Evolutionary conservation across 2,113 vertebrate species (phyloP), one percentile per base, ranked within the genome.

Genomic region (Petroica traversi): DNA sequence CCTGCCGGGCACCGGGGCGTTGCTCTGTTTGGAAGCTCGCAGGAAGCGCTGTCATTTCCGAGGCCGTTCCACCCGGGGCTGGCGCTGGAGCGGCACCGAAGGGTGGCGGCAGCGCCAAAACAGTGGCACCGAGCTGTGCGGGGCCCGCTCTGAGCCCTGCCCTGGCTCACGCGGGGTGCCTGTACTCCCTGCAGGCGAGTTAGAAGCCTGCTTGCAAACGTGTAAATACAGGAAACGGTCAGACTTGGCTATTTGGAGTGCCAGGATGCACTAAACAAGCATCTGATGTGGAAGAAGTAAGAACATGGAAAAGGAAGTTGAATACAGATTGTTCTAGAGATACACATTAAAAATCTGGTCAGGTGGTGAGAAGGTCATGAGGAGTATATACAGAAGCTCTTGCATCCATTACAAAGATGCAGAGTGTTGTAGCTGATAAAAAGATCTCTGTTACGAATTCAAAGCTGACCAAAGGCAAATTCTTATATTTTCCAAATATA

Each of bases 71-170:
- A 10, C 4, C 45, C 14, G 55, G 25, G 14, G 6, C 17, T 17
- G 12, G 81, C 57, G 2, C 24, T 3, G 58, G 10, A 41, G 5
- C 7, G 4, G 38, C 38, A 1, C 2, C 22, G 2, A 16, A 7
- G 49, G 19, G 36, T 1, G n/a, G 4, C 33, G 11, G 7, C 4
- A 31, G 45, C 2, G 20, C 45, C n/a, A 0, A 1, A 34, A 5
- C 9, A 7, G 34, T 2, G 26, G 1, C 4, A 1, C 6, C 5
- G 36, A 6, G 1, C 19, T 24, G 1, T 5, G 0, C 4, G 0
- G 1, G 26, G 31, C 1, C 48, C 10, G 17, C 29, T 14, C 25
- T 3, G 58, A 75, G 49, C 57, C 19, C 8, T 14, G 34, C 14
- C 31, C 40, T 7, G 55, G 10, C 19, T 43, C 18, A 10, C 16